These are phyloP conservation scores for Oncorhynchus gorbuscha DNA, from an alignment of 2,113 vertebrate species.

Conservation along the genomic window DNA sequence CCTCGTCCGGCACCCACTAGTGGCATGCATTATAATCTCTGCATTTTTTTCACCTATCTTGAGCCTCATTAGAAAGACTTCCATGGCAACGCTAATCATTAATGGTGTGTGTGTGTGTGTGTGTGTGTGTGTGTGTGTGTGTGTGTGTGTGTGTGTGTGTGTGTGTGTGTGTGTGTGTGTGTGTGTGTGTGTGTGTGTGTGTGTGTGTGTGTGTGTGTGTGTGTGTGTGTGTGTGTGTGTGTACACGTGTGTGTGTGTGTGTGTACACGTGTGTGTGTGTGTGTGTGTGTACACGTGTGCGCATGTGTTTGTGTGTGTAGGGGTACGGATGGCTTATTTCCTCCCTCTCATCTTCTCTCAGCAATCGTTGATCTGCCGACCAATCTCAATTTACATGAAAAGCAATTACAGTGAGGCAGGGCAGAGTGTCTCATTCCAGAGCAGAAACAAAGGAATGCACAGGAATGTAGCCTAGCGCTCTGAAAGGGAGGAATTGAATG, in stretches of 20 bases:
- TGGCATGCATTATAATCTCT: constrained; percentile 61
- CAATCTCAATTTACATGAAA: constrained; percentile 67
- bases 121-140: background rate
- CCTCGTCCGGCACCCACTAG: constrained; percentile 30
- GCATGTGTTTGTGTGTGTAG: background rate
- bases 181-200: too few species aligned
- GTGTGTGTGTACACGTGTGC: background rate
- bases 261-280: too few species aligned
- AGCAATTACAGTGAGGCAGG: constrained; percentile 60
- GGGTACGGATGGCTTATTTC: constrained; percentile 8
- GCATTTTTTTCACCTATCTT: constrained; percentile 48
- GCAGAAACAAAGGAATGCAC: constrained; percentile 31
- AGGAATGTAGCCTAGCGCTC: constrained; percentile 16
- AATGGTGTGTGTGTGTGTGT: constrained; percentile 12
- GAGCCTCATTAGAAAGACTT: constrained; percentile 59
- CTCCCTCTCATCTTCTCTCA: constrained; percentile 24
- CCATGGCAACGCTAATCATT: constrained; percentile 51
- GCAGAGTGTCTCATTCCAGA: constrained; percentile 26
- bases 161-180: too few species aligned
- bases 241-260: too few species aligned
- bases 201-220: too few species aligned
- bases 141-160: too few species aligned
- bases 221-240: too few species aligned
- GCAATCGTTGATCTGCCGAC: constrained; percentile 51
- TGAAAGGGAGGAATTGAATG: constrained; percentile 24